A percentile compares a stretch with the other conserved stretches of the same genome.
These are phyloP conservation scores for Ophion ventricosus DNA, from an alignment of 2,888 invertebrate species.

Conservation along the genomic window DNA sequence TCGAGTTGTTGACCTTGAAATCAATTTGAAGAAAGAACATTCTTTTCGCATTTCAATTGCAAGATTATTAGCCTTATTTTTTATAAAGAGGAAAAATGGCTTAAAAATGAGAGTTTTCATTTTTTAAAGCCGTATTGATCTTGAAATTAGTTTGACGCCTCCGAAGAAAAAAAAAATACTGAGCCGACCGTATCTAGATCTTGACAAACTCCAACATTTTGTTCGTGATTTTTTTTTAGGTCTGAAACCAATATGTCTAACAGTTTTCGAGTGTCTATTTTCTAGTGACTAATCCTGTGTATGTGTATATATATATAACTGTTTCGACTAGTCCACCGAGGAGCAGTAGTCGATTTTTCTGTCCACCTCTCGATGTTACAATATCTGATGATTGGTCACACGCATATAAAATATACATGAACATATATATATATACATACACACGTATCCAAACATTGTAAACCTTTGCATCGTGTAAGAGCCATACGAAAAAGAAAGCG, in stretches of 20 bases:
- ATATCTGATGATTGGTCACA: conserved; percentile 56
- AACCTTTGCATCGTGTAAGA: conserved; percentile 33
- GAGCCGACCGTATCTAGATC: too few relatives aligned
- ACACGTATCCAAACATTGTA: conserved; percentile 13
- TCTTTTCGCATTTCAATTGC: too few relatives aligned
- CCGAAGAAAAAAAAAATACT: too few relatives aligned
- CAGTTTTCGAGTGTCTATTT: not conserved
- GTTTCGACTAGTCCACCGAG: conserved; percentile 28
- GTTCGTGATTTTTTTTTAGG: too few relatives aligned
- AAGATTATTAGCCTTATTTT: too few relatives aligned
- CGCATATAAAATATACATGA: conserved; percentile 10
- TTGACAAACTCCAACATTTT: too few relatives aligned
- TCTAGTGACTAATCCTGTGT: not conserved
- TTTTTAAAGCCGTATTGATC: too few relatives aligned
- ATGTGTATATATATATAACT: conserved; percentile 23
- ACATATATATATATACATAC: conserved; percentile 26
- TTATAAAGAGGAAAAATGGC: too few relatives aligned
- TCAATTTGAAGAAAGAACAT: too few relatives aligned
- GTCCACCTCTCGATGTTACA: conserved; percentile 55
- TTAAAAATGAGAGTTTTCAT: too few relatives aligned
- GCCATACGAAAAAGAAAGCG: conserved; percentile 16
- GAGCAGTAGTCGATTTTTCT: conserved; percentile 49
- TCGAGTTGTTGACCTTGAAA: too few relatives aligned
- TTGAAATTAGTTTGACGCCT: not conserved
- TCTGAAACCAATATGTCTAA: not conserved